phyloP scores from a whole-genome alignment of 92 coral and sea anemone genomes.

The Parazoanthus atlanticus region DNA sequence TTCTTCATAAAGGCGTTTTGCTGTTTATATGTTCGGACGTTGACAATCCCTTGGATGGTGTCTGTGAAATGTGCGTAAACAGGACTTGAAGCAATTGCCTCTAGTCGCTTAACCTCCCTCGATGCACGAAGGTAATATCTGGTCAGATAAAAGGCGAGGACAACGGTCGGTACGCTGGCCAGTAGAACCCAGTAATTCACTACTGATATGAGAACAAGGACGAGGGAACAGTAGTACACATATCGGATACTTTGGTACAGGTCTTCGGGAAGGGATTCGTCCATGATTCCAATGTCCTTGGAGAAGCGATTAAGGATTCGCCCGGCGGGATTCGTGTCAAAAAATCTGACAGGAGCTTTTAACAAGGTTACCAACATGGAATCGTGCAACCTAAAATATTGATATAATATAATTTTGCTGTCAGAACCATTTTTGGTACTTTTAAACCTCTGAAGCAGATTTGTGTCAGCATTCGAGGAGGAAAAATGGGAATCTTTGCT shows the following conservation, averaged over 20 bases:
- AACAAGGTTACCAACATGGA: conserved; percentile 19
- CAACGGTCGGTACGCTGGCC: conserved; percentile 22
- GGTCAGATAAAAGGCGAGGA: conserved; percentile 22
- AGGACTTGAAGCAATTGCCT: conserved; percentile 52
- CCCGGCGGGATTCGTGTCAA: conserved; percentile 29
- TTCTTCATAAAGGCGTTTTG: conserved; percentile 44
- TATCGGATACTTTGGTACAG: conserved; percentile 28
- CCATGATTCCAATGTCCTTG: conserved; percentile 38
- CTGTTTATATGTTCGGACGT: conserved; percentile 49
- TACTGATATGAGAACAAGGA: conserved; percentile 6
- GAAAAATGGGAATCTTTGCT: too few relatives aligned
- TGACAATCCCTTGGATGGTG: conserved; percentile 52
- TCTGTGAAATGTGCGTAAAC: conserved; percentile 59
- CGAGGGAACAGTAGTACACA: conserved; percentile 20
- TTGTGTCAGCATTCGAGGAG: too few relatives aligned
- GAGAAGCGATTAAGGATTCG: conserved; percentile 31
- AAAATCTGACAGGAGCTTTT: conserved; percentile 28
- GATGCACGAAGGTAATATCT: conserved; percentile 57
- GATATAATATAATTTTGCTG: too few relatives aligned
- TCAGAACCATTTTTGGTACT: background rate
- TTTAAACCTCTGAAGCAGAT: background rate
- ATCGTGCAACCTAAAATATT: conserved; percentile 19
- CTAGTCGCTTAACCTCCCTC: conserved; percentile 60
- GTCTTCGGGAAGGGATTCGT: conserved; percentile 27
- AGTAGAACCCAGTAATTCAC: conserved; percentile 29